A percentile compares a stretch with the other conserved stretches of the same genome.
Evolutionary conservation across 2,888 invertebrate genomes (phyloP).

Genomic region (Drosophila peninsularis): DNA sequence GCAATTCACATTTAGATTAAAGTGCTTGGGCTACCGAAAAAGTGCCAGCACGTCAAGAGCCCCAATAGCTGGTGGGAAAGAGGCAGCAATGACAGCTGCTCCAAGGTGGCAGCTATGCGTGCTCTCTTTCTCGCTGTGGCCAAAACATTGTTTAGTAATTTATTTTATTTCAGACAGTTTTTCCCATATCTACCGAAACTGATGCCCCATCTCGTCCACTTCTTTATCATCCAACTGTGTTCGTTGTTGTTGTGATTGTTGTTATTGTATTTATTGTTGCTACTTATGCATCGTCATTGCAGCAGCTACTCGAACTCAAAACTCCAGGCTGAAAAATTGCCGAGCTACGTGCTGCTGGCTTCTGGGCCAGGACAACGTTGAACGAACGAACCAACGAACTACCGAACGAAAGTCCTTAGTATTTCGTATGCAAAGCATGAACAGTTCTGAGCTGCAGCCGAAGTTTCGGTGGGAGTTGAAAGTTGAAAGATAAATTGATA

Average conservation of each 20-base stretch:
- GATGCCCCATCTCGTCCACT: constrained; percentile 32
- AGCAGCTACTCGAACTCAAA: constrained; percentile 39
- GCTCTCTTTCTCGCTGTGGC: constrained; percentile 21
- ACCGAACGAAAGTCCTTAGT: constrained; percentile 1
- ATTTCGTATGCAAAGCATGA: constrained; percentile 58
- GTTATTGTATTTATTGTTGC: constrained; percentile 54
- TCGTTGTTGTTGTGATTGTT: constrained; percentile 18
- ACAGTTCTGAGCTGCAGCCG: constrained; percentile 40
- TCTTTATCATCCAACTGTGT: constrained; percentile 10
- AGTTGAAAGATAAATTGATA: constrained; percentile 60
- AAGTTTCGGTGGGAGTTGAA: constrained; percentile 38
- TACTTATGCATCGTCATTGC: constrained; percentile 78
- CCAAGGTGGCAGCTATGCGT: constrained; percentile 37
- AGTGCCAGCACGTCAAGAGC: constrained; percentile 67
- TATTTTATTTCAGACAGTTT: constrained; percentile 78
- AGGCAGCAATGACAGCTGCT: constrained; percentile 41
- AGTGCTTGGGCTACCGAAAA: constrained; percentile 62
- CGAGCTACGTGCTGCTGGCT: constrained; percentile 54
- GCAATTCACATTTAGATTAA: constrained; percentile 71
- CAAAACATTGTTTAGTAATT: constrained; percentile 79
- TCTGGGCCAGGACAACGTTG: constrained; percentile 2
- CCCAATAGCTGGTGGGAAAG: background rate
- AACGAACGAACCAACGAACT: background rate
- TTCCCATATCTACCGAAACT: constrained; percentile 52
- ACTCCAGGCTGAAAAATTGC: constrained; percentile 68